phyloP scores from a whole-genome alignment of 2,113 vertebrate species.

The Hippopotamus amphibius region DNA sequence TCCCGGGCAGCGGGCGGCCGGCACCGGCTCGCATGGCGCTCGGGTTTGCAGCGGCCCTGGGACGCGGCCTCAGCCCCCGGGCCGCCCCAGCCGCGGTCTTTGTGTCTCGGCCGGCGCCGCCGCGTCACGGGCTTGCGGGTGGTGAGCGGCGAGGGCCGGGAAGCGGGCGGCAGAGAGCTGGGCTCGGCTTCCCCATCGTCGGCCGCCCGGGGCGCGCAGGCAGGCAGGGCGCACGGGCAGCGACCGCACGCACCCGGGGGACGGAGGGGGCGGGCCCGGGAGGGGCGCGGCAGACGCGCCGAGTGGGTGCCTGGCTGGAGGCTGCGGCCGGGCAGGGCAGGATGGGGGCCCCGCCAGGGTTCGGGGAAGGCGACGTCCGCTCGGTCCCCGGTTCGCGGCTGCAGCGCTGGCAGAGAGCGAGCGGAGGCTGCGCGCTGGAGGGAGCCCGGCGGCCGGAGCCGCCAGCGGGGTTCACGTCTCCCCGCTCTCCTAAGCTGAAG shows the following conservation, averaged over 20 bases:
- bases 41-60: background rate
- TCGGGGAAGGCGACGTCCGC: background rate
- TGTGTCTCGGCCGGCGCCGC: conserved; percentile 56
- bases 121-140: conserved; percentile 54
- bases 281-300: conserved; percentile 14
- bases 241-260: conserved; percentile 11
- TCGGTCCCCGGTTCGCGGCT: background rate
- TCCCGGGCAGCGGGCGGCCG: background rate
- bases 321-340: background rate
- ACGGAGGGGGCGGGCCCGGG: conserved; percentile 2
- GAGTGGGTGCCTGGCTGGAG: conserved; percentile 55
- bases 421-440: conserved; percentile 61
- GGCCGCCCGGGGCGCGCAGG: conserved; percentile 13
- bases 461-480: background rate
- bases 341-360: conserved; percentile 46
- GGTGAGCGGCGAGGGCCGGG: background rate
- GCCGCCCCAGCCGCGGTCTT: conserved; percentile 21
- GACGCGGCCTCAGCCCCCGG: background rate
- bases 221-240: conserved; percentile 1
- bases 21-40: conserved; percentile 79
- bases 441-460: background rate
- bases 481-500: conserved; percentile 39
- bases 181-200: conserved; percentile 11
- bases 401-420: background rate
- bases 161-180: background rate